Conservation (phyloP, 2,113 vertebrate species). For the Speoplatyrhinus poulsoni region DNA sequence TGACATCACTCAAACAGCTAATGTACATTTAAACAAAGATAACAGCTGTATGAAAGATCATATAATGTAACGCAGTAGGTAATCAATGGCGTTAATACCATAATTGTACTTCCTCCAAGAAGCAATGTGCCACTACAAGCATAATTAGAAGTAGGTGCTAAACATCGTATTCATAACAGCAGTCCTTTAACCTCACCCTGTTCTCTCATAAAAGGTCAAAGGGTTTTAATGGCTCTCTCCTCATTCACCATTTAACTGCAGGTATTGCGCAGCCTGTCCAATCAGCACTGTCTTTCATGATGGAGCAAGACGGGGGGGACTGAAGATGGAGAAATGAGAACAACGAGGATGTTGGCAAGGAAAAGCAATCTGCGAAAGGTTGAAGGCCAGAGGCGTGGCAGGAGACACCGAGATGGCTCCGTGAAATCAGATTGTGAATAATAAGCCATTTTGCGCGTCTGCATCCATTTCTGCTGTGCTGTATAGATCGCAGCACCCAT, state of each 20-base stretch:
- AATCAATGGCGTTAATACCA: not conserved
- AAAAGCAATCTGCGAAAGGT: slow-evolving; percentile 35
- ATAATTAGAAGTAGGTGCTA: slow-evolving; percentile 27
- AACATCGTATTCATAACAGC: slow-evolving; percentile 29
- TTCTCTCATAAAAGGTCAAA: slow-evolving; percentile 36
- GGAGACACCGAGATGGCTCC: slow-evolving; percentile 23
- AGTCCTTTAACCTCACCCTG: slow-evolving; percentile 29
- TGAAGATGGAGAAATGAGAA: slow-evolving; percentile 4
- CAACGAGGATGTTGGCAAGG: slow-evolving; percentile 14
- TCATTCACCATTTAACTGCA: slow-evolving; percentile 24
- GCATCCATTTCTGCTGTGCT: slow-evolving; percentile 47
- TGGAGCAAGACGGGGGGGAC: not conserved
- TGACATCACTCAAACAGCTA: not conserved
- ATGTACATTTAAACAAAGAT: not conserved
- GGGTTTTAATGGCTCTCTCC: slow-evolving; percentile 47
- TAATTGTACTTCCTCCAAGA: not conserved
- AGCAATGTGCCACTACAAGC: slow-evolving; percentile 24
- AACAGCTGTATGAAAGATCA: not conserved
- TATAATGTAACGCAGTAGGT: not conserved
- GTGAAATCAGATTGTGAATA: slow-evolving; percentile 50
- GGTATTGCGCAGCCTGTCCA: slow-evolving; percentile 30
- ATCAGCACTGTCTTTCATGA: slow-evolving; percentile 31
- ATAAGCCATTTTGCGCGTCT: slow-evolving; percentile 41
- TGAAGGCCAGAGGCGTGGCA: slow-evolving; percentile 17
- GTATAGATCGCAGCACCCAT: slow-evolving; percentile 34